Evolutionary conservation across 2,888 invertebrate species (phyloP), one percentile per base, ranked within the genome.

Genomic region (Acanthosoma haemorrhoidale): DNA sequence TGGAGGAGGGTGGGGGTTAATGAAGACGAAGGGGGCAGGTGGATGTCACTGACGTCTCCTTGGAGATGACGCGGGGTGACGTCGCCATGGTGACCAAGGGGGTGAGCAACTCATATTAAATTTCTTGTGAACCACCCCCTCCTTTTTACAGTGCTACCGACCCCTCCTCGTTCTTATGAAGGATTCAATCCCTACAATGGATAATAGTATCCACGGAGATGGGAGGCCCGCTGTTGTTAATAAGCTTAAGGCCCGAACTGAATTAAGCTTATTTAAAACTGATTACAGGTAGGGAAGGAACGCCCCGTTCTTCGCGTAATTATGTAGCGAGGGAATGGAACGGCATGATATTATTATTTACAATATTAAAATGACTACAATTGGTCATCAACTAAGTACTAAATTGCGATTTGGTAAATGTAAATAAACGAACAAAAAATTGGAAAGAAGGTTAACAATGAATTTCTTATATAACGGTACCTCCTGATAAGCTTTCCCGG

Each of bases 51-150:
- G 64, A 41, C 38, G 64, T 64, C 39, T 38, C 39, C 64, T 64
- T 64, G 64, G 64, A 64, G 64, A 64, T 64, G 64, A 64, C 64
- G 64, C 64, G 41, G 64, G 64, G 64, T 64, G 64, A 64, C 64
- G 64, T 64, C 41, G 29, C 41, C 41, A 25, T 64, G 41, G 41
- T 41, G 21, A 64, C 64, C 32, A 11, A 8, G 38, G n/a, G 39
- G 39, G 39, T 21, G 39, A 39, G 59, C 32, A 16, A 59, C 32
- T 59, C 64, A 64, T 64, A 64, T 64, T 64, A 64, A 64, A 64
- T 64, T 64, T 64, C 64, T 64, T 41, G 29, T 16, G 41, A 41
- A 64, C 21, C 6, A 13, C 41, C 39, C 64, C 41, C 60, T 34
- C 29, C 39, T 21, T 41, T 41, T 51, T 51, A 51, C 51, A 51